phyloP scores from a whole-genome alignment of 2,888 invertebrate genomes.

The Drosophila prolongata region DNA sequence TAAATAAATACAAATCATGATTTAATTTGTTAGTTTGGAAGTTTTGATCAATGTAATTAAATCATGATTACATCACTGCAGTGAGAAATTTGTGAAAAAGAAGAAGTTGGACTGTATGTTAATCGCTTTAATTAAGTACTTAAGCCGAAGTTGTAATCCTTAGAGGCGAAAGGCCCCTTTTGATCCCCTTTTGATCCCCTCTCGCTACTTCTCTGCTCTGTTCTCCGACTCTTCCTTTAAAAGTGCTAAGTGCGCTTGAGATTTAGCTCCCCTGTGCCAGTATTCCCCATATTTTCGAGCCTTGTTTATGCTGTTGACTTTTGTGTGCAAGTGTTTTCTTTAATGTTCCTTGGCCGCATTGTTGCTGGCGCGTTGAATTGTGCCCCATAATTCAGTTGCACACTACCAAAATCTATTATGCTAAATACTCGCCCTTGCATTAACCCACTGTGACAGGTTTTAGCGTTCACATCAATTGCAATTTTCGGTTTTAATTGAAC shows the following conservation, averaged over 20 bases:
- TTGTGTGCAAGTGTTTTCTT: slow-evolving; percentile 64
- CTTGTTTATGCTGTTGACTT: slow-evolving; percentile 69
- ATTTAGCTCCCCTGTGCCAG: slow-evolving; percentile 19
- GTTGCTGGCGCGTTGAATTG: slow-evolving; percentile 32
- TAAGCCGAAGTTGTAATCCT: too few relatives aligned
- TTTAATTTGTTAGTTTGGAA: too few relatives aligned
- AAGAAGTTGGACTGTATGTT: too few relatives aligned
- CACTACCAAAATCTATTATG: slow-evolving; percentile 51
- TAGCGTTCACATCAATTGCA: slow-evolving; percentile 16
- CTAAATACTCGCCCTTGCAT: slow-evolving; percentile 34
- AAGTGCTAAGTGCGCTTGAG: slow-evolving; percentile 68
- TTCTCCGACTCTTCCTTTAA: slow-evolving; percentile 12
- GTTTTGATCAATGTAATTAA: too few relatives aligned
- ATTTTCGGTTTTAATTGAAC: slow-evolving; percentile 35
- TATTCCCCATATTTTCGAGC: slow-evolving; percentile 21
- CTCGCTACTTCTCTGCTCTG: neutral
- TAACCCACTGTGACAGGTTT: slow-evolving; percentile 44
- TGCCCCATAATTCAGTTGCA: slow-evolving; percentile 54
- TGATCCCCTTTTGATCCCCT: neutral
- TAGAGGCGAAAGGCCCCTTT: neutral
- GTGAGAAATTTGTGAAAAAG: too few relatives aligned
- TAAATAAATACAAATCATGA: too few relatives aligned
- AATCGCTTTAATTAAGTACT: neutral
- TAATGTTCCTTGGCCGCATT: slow-evolving; percentile 50
- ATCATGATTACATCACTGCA: too few relatives aligned